phyloP scores from a whole-genome alignment of 2,888 invertebrate species.

The Dynastes hyllus region DNA sequence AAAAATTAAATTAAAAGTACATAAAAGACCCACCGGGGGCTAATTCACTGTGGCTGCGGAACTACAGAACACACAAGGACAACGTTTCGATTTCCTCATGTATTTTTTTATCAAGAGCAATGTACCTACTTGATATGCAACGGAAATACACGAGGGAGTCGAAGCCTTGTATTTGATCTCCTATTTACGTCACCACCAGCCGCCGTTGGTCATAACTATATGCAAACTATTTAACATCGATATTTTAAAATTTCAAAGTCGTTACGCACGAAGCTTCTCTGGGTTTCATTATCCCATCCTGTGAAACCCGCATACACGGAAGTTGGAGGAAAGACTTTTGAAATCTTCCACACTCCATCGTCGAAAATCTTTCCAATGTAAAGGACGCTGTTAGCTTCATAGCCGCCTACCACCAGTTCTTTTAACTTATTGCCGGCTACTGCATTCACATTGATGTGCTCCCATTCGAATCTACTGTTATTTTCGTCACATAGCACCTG shows the following conservation, averaged over 20 bases:
- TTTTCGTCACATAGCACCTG: not conserved
- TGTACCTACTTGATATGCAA: too few relatives aligned
- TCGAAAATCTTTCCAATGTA: constrained; percentile 30
- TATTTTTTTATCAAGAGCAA: too few relatives aligned
- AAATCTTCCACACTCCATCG: constrained; percentile 27
- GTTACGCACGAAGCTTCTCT: not conserved
- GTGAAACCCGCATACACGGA: not conserved
- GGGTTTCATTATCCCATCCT: not conserved
- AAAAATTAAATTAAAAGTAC: too few relatives aligned
- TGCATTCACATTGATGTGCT: not conserved
- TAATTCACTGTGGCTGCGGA: too few relatives aligned
- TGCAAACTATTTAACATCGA: too few relatives aligned
- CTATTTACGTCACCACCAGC: too few relatives aligned
- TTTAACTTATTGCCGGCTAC: not conserved
- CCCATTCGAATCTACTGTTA: not conserved
- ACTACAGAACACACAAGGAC: too few relatives aligned
- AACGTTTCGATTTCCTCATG: too few relatives aligned
- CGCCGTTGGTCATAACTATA: too few relatives aligned
- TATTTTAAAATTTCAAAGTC: not conserved
- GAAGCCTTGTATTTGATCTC: too few relatives aligned
- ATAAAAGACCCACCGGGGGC: too few relatives aligned
- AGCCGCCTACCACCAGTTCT: not conserved
- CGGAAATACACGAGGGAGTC: too few relatives aligned
- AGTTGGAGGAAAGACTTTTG: constrained; percentile 15
- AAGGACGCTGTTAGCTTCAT: not conserved